Percentiles rank a stretch among this genome's conserved stretches.
Evolutionary conservation across 1,140 invertebrate genomes (phyloP).

Genomic region (Bombus confusus): DNA sequence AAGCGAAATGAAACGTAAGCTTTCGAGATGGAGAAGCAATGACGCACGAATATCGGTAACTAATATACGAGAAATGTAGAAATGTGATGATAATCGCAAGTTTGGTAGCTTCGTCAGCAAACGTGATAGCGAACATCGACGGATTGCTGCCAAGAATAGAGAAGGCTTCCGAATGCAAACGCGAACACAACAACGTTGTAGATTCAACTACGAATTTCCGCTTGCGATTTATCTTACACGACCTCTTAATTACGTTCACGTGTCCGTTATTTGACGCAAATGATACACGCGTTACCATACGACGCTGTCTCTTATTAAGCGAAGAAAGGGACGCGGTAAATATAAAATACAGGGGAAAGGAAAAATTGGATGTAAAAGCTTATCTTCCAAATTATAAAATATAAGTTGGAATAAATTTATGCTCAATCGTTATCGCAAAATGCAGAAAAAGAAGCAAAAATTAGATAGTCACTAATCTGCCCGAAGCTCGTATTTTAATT

Average conservation of each 20-base stretch:
- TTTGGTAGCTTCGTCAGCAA: neutral
- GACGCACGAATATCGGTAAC: neutral
- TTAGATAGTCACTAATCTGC: neutral
- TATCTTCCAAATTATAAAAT: neutral
- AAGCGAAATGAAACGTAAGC: neutral
- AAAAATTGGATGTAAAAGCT: neutral
- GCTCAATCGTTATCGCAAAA: neutral
- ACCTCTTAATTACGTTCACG: neutral
- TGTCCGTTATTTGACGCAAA: neutral
- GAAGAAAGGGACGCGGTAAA: neutral
- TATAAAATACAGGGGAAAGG: neutral
- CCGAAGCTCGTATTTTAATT: neutral
- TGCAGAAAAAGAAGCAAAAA: neutral
- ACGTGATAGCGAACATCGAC: conserved; percentile 5
- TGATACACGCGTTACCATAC: neutral
- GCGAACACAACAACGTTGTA: neutral
- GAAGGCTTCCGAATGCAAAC: neutral
- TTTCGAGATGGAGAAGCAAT: neutral
- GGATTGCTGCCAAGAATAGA: neutral
- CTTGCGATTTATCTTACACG: neutral
- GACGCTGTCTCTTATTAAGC: neutral
- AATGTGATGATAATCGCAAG: neutral
- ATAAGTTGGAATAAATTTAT: neutral
- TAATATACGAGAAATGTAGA: neutral
- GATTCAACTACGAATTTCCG: conserved; percentile 17